Evolutionary conservation across 2,113 vertebrate species (phyloP).

Genomic region (Eurystomus gularis): DNA sequence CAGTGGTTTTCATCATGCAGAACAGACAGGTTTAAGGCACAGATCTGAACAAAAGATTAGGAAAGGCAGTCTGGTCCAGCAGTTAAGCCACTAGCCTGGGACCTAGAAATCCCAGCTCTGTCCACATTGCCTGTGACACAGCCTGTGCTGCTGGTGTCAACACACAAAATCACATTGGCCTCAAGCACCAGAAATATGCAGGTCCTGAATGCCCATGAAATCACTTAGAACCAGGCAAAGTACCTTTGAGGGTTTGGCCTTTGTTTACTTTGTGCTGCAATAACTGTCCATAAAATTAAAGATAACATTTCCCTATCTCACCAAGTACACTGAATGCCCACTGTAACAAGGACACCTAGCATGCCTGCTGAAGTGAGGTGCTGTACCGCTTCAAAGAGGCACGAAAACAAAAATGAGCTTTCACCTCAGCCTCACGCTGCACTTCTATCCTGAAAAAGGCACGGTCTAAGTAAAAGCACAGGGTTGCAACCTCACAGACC

Average conservation of each 20-base stretch:
- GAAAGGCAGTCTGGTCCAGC: neutral
- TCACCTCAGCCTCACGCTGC: neutral
- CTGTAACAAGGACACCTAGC: neutral
- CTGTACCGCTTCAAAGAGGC: rapidly evolving
- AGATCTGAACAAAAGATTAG: slow-evolving; percentile 3
- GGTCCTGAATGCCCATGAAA: neutral
- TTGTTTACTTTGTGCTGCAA: neutral
- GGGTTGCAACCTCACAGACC: neutral
- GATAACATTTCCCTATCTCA: neutral
- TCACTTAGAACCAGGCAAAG: neutral
- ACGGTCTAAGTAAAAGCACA: neutral
- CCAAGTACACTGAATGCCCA: too few relatives aligned
- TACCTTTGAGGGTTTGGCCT: neutral
- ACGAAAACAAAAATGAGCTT: neutral
- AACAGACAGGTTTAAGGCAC: slow-evolving; percentile 29
- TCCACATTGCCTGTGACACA: neutral
- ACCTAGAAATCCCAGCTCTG: neutral
- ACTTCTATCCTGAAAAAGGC: neutral
- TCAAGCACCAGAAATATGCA: neutral
- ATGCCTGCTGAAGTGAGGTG: neutral
- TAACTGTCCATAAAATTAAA: neutral
- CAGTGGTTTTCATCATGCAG: neutral
- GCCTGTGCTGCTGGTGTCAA: neutral
- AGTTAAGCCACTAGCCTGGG: neutral
- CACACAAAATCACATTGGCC: neutral